Base-by-base conservation (phyloP, 2,888 invertebrate species). In the Nysson spinosus region DNA sequence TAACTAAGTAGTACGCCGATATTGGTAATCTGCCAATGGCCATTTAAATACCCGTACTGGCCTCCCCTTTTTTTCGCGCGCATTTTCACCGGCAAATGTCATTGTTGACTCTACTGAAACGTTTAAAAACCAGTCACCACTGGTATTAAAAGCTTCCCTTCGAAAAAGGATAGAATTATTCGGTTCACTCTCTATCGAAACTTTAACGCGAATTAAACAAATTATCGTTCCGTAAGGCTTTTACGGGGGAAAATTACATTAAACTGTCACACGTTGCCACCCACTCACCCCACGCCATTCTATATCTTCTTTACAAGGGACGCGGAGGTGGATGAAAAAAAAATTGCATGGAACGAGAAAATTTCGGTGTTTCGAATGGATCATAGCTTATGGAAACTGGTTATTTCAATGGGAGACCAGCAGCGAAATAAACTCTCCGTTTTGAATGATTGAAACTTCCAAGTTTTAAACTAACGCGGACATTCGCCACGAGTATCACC, bases 1-100 rank as follows among this genome's bases (percentile, higher is more conserved):
- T 77, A 77, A 77, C 77, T 76, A 75, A 76, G 76, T 77, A 76
- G 69, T 72, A 70, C 75, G 67, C 75, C 78, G 75, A 72, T 78
- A 78, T 78, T 69, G 77, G 78, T 77, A 77, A 77, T 77, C 78
- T 77, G 78, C 73, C 77, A 78, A 77, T 77, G 75, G 75, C 77
- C 72, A 77, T 77, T 77, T 75, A 77, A 76, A 77, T 75, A 74
- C 65, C 67, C 63, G 63, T 54, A 65, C 69, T 56, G 61, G 62
- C 52, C 61, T 37, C 58, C 64, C 60, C 72, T 69, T 76, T 72
- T 74, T 75, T 68, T 67, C 78, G 65, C 69, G 75, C 75, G 68
- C 72, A 72, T 75, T 75, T 76, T 75, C 69, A 66, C 72, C 66
- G 66, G 66, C 57, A 63, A 74, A 74, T 66, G 74, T 72, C 74